phyloP scores from a whole-genome alignment of 2,113 vertebrate species.

The Dipodomys merriami region DNA sequence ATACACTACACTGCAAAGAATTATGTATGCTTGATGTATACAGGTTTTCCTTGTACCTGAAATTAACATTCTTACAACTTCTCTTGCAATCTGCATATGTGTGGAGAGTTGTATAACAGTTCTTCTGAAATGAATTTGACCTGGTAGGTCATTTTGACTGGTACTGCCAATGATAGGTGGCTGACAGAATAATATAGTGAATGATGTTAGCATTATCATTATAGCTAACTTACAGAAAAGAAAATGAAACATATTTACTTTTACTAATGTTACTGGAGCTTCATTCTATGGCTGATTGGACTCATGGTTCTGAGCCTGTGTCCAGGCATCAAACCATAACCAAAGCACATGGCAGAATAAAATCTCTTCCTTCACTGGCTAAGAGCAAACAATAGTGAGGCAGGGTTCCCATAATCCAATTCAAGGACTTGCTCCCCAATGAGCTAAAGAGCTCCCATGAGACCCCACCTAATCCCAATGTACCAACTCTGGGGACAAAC shows the following conservation, averaged over 20 bases:
- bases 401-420: rapidly evolving
- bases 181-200: background rate
- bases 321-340: too few relatives aligned
- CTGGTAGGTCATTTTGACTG: background rate
- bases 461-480: background rate
- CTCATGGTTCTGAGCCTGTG: background rate
- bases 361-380: background rate
- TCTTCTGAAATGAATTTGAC: background rate
- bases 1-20: background rate
- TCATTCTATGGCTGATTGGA: rapidly evolving
- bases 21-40: background rate
- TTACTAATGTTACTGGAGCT: background rate
- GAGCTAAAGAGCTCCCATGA: background rate
- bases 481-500: rapidly evolving
- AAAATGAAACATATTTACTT: background rate
- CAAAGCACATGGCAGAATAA: background rate
- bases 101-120: background rate
- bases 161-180: background rate
- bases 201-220: background rate
- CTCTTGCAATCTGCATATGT: background rate
- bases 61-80: background rate
- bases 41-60: background rate
- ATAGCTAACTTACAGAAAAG: background rate
- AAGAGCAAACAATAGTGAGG: background rate
- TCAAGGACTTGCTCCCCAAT: background rate